Base-by-base conservation (phyloP, 2,113 vertebrate species). In the Oreochromis spilurus region DNA sequence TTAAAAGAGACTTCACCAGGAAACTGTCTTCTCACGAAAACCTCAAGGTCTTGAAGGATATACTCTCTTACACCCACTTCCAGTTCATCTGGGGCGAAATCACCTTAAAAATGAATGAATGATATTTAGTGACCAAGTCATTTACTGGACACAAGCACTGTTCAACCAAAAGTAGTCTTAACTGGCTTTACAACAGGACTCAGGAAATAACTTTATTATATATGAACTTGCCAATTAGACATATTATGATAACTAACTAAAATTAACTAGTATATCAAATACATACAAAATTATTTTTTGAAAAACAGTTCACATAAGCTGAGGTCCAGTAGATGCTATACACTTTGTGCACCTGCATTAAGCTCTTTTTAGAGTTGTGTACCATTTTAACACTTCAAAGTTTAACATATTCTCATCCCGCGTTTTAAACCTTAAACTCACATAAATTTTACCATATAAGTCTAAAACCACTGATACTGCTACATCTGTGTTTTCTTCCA, bases 1-100 rank as follows among this genome's bases (percentile, higher is more conserved):
- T 36, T 14, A 45, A 34, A 40, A 34, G 2, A 50, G 19, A 88
- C 58, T 79, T 96, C 94, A 98, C 98, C 98, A 93, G 97, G 92
- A 94, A 98, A 98, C 82, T 98, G 97, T 31, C 95, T 94, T 75
- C 91, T 97, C 95, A 99, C 96, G 81, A 98, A 98, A 53, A 82
- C 92, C 96, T 99, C 97, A 89, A 99, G 92, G 89, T 97, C 97
- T 91, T 96, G 95, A 29, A 98, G 94, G 92, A 99, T 98, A 93
- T 97, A 87, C 86, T 99, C 98, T 89, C 98, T 97, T 67, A 97
- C 96, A 31, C 95, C 94, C 81, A 97, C 95, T 93, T 99, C 98
- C 87, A 97, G 34, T 36, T 88, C 86, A 89, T 94, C 97, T 91
- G 98, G 97, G 70, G 97, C 96, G 89, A 99, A 99, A 93, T 99